Percentiles rank a stretch among this genome's conserved stretches.
Evolutionary conservation across 2,113 vertebrate genomes (phyloP).

Genomic region (Thomomys bottae): DNA sequence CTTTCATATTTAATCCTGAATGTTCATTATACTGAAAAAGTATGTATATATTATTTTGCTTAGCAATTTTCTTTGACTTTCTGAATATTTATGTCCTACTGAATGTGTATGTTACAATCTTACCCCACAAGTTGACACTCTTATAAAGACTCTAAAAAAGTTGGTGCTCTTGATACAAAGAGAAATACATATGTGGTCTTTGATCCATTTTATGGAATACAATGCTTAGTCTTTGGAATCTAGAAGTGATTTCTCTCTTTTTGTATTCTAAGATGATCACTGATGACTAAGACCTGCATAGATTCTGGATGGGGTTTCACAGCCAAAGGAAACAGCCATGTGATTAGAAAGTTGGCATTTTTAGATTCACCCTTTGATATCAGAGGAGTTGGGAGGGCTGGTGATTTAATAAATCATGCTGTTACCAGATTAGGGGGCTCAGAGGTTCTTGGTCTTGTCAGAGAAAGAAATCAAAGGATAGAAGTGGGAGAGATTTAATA

Average conservation of each 20-base stretch:
- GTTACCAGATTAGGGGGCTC: too few relatives aligned
- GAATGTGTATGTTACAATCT: background rate
- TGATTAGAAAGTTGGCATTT: background rate
- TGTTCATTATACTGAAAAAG: background rate
- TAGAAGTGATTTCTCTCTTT: background rate
- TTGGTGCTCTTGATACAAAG: background rate
- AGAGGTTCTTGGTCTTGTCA: too few relatives aligned
- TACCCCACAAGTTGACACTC: background rate
- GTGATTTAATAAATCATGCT: background rate
- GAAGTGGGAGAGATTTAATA: too few relatives aligned
- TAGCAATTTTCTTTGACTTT: too few relatives aligned
- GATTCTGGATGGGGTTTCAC: too few relatives aligned
- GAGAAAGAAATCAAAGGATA: too few relatives aligned
- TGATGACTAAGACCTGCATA: background rate
- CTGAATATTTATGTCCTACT: background rate
- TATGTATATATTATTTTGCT: background rate
- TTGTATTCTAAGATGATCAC: background rate
- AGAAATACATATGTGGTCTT: background rate
- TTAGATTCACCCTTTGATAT: background rate
- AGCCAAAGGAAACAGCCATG: background rate
- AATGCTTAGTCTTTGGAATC: background rate
- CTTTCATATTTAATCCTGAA: background rate
- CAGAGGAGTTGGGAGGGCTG: background rate
- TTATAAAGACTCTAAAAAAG: background rate
- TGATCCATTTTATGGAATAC: background rate